Conservation (phyloP, 2,797 vertebrate species). For the Gambelia wislizenii region DNA sequence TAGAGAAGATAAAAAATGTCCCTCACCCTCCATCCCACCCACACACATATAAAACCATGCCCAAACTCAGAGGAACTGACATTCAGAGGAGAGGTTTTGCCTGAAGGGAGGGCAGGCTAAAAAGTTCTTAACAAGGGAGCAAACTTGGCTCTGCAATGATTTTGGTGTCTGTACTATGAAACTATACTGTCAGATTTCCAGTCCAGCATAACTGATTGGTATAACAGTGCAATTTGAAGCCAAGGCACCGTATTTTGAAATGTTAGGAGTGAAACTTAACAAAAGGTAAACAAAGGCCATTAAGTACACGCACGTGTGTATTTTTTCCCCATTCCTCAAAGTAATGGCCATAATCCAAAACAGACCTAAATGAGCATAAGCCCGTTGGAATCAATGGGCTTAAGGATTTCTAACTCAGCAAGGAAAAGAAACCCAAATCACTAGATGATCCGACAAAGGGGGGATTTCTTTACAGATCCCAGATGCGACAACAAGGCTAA, state of each 20-base stretch:
- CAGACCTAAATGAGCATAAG: neutral
- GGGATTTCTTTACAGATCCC: neutral
- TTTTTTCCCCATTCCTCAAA: slow-evolving; percentile 23
- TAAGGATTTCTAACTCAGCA: neutral
- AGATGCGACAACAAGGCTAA: neutral
- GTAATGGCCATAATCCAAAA: slow-evolving; percentile 21
- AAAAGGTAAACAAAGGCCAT: slow-evolving; percentile 3
- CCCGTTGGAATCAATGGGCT: neutral
- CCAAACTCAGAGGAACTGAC: neutral
- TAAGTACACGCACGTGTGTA: neutral
- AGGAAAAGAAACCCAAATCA: neutral
- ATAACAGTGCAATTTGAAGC: slow-evolving; percentile 38
- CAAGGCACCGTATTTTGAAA: slow-evolving; percentile 50
- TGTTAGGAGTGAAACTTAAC: slow-evolving; percentile 41
- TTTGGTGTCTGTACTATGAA: slow-evolving; percentile 31
- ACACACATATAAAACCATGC: too few species aligned
- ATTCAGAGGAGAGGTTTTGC: neutral
- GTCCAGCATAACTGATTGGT: slow-evolving; percentile 60
- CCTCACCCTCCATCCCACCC: neutral
- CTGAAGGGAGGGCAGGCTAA: neutral
- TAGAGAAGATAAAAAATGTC: neutral
- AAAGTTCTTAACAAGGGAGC: neutral
- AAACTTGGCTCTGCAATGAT: neutral
- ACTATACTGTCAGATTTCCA: slow-evolving; percentile 37
- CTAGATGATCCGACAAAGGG: neutral